phyloP scores from a whole-genome alignment of 2,113 vertebrate species.

The Platycercus adscitus region DNA sequence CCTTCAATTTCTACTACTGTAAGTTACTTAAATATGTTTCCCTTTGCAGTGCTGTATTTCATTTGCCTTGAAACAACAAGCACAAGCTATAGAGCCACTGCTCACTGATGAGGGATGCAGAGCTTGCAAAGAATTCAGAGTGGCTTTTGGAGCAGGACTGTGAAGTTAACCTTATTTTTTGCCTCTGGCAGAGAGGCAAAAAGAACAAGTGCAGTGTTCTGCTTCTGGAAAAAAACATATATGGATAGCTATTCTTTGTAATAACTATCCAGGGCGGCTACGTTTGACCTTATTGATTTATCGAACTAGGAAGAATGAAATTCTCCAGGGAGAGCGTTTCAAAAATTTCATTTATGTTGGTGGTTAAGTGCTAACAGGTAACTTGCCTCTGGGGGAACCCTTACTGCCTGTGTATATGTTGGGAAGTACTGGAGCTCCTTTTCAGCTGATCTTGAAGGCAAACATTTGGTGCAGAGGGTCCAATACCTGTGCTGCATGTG shows the following conservation, averaged over 20 bases:
- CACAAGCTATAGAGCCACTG: fast-evolving
- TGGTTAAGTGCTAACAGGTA: not conserved
- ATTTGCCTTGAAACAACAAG: not conserved
- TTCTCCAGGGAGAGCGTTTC: not conserved
- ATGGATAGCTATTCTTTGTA: not conserved
- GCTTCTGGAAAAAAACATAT: not conserved
- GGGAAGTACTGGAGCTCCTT: not conserved
- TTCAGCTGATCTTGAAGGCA: not conserved
- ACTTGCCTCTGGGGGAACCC: not conserved
- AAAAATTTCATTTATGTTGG: not conserved
- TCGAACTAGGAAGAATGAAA: not conserved
- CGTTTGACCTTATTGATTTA: not conserved
- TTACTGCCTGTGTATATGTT: not conserved
- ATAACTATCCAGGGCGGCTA: not conserved
- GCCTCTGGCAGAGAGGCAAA: not conserved
- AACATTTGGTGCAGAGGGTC: not conserved
- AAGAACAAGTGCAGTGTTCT: not conserved
- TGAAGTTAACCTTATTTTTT: not conserved
- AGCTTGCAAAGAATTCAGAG: not conserved
- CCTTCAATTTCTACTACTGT: not conserved
- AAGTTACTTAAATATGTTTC: not conserved
- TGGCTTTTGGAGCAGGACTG: not conserved
- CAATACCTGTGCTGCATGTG: fast-evolving
- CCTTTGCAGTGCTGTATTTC: not conserved
- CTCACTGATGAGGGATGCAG: not conserved